Evolutionary conservation across 2,113 vertebrate species (phyloP).

Genomic region (Halcyon senegalensis): DNA sequence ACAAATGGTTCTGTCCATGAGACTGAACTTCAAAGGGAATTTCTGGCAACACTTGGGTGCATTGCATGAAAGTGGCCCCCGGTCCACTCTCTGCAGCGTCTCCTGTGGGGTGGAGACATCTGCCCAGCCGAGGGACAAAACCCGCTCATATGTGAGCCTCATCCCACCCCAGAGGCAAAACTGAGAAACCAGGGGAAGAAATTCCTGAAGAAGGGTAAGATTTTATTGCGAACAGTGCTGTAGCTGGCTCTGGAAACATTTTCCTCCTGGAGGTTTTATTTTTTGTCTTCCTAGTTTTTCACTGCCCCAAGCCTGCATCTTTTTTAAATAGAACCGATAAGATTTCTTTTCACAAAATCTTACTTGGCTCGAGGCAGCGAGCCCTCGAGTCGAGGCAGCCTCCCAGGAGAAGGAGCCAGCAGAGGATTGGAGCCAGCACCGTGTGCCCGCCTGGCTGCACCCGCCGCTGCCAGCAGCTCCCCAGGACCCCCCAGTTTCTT

Average conservation of each 20-base stretch:
- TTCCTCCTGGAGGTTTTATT: not conserved
- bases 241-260: not conserved
- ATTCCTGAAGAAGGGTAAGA: not conserved
- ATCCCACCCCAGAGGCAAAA: not conserved
- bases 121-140: not conserved
- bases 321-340: not conserved
- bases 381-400: accelerated
- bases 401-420: not conserved
- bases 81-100: not conserved
- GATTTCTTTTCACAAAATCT: not conserved
- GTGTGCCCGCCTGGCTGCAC: not conserved
- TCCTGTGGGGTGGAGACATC: not conserved
- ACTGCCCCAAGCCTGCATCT: not conserved
- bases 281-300: not conserved
- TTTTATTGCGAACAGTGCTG: not conserved
- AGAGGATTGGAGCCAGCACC: not conserved
- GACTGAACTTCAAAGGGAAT: not conserved
- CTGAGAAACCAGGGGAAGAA: not conserved
- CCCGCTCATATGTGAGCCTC: not conserved
- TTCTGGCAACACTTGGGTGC: not conserved
- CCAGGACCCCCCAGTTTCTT: accelerated
- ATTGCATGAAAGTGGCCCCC: accelerated
- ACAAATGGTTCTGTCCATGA: accelerated
- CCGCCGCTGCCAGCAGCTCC: not conserved
- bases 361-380: not conserved